These are phyloP conservation scores for Trematomus loennbergii DNA, from an alignment of 2,113 vertebrate genomes.

Conservation along the genomic window DNA sequence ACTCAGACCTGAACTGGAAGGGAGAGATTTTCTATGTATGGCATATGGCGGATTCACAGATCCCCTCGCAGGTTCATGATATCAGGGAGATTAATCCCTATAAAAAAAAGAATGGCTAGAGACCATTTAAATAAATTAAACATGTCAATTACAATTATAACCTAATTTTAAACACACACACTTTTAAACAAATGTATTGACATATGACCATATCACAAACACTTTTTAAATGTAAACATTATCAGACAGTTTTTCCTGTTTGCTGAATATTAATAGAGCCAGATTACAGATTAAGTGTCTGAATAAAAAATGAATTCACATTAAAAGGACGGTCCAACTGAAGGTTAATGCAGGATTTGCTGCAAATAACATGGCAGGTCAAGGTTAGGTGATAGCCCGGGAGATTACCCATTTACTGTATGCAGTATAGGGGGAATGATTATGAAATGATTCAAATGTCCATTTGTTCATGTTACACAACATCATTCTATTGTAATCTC, in stretches of 20 bases:
- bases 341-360: conserved; percentile 54
- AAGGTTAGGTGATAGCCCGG: conserved; percentile 12
- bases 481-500: background rate
- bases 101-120: background rate
- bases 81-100: conserved; percentile 25
- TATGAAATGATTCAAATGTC: background rate
- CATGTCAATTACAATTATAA: background rate
- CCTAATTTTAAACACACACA: background rate
- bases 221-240: background rate
- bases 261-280: conserved; percentile 1
- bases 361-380: conserved; percentile 32
- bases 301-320: background rate
- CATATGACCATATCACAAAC: background rate
- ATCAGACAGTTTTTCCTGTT: background rate
- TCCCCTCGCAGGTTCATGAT: background rate
- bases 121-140: conserved; percentile 14
- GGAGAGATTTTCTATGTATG: background rate
- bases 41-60: conserved; percentile 9
- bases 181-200: background rate
- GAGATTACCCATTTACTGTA: conserved; percentile 10
- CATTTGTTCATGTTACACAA: conserved; percentile 15
- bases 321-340: background rate
- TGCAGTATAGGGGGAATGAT: background rate
- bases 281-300: conserved; percentile 31
- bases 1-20: background rate